These are phyloP conservation scores for Dysmachus trigonus DNA, from an alignment of 2,888 invertebrate species.

Conservation along the genomic window DNA sequence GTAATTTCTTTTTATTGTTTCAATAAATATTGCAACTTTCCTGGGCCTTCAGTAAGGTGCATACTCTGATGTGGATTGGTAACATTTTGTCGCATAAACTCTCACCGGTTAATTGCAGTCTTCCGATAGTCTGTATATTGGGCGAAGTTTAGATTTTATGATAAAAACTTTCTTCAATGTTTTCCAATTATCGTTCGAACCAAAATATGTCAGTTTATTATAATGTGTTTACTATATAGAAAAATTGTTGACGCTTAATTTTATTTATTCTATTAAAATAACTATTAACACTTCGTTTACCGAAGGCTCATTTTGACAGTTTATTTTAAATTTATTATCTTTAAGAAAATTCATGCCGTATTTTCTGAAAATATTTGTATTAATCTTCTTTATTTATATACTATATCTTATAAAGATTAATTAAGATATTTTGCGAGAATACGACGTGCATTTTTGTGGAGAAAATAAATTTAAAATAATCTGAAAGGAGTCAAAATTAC, in stretches of 20 bases:
- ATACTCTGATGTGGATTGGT: not conserved
- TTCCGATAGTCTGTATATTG: not conserved
- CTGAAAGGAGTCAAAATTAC: no score
- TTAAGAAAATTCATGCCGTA: no score
- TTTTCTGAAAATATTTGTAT: no score
- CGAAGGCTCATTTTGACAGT: no score
- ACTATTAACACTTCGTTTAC: not conserved
- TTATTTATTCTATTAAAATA: not conserved
- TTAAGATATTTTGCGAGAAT: no score
- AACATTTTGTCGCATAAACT: not conserved
- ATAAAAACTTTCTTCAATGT: not conserved
- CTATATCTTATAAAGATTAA: no score
- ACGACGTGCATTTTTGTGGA: no score
- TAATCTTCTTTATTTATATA: no score
- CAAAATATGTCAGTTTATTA: not conserved
- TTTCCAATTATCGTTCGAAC: not conserved
- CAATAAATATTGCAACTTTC: constrained; percentile 19
- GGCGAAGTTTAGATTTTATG: not conserved
- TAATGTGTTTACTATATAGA: not conserved
- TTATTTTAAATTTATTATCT: no score
- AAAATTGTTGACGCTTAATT: not conserved
- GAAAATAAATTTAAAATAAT: no score
- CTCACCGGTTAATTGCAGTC: not conserved
- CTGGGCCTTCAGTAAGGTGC: not conserved
- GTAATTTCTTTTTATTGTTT: constrained; percentile 11